Evolutionary conservation across 2,888 invertebrate species (phyloP).

Genomic region (Oxyscelio sp.): DNA sequence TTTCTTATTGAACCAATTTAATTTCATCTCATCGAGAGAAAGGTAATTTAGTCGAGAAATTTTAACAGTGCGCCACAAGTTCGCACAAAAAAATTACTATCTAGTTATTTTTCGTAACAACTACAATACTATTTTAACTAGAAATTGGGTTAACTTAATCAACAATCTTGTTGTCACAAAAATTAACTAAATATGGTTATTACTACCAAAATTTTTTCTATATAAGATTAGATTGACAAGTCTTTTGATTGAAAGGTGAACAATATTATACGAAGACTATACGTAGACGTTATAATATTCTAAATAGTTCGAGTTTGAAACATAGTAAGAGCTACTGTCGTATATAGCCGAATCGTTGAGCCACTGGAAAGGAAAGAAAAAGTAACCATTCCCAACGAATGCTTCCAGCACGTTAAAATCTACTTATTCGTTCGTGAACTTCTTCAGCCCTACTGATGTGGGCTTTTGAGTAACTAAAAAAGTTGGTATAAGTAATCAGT

Average conservation of each 20-base stretch:
- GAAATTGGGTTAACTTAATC: too few species aligned
- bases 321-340: conserved; percentile 36
- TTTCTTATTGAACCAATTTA: too few species aligned
- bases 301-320: conserved; percentile 43
- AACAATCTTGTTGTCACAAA: too few species aligned
- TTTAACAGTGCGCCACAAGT: too few species aligned
- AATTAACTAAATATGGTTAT: too few species aligned
- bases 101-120: too few species aligned
- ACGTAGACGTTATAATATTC: conserved; percentile 66
- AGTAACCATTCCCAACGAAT: conserved; percentile 23
- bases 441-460: conserved; percentile 9
- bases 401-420: conserved; percentile 47
- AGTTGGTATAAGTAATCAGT: conserved; percentile 52
- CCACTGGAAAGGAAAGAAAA: conserved; percentile 50
- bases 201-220: too few species aligned
- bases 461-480: conserved; percentile 13
- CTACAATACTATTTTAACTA: too few species aligned
- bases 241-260: conserved; percentile 62
- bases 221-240: conserved; percentile 54
- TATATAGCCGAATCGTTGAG: conserved; percentile 57
- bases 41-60: too few species aligned
- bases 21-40: too few species aligned
- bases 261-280: conserved; percentile 48
- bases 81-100: too few species aligned
- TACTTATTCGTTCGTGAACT: conserved; percentile 46